Percentiles rank a stretch among this genome's conserved stretches.
phyloP scores from a whole-genome alignment of 1,140 invertebrate species.

The Euwallacea similis region DNA sequence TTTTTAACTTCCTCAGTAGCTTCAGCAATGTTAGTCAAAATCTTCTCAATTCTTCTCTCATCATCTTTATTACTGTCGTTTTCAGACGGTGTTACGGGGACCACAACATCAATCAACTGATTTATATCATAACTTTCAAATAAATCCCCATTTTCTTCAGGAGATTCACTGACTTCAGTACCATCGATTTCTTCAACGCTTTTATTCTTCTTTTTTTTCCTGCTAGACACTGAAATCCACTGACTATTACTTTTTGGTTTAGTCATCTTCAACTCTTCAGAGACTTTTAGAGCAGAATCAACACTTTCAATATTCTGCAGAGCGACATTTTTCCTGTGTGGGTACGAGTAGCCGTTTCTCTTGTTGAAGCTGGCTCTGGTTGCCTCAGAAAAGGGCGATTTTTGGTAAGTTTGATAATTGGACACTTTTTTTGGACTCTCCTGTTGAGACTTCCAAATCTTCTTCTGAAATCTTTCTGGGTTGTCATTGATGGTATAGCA shows the following conservation, averaged over 20 bases:
- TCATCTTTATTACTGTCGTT: background rate
- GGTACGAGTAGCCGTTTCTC: too few relatives aligned
- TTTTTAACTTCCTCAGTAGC: slow-evolving; percentile 10
- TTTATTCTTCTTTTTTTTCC: slow-evolving; percentile 51
- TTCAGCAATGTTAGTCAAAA: slow-evolving; percentile 38
- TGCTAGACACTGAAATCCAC: slow-evolving; percentile 52
- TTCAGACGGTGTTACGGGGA: slow-evolving; percentile 25
- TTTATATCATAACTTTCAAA: slow-evolving; percentile 46
- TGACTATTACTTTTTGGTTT: slow-evolving; percentile 42
- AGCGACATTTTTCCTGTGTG: background rate
- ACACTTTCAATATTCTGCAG: background rate
- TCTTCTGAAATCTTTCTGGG: background rate
- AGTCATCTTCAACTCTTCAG: background rate
- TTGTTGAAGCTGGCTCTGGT: background rate
- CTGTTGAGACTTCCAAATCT: background rate
- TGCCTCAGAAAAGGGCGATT: background rate
- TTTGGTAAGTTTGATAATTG: background rate
- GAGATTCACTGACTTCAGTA: slow-evolving; percentile 23
- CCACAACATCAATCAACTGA: slow-evolving; percentile 44
- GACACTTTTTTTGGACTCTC: background rate
- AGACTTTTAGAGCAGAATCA: background rate
- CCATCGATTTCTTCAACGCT: slow-evolving; percentile 26
- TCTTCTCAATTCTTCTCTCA: slow-evolving; percentile 34
- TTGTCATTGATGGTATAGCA: background rate
- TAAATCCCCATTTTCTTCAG: background rate